Evolutionary conservation across 2,113 vertebrate species (phyloP).

Genomic region (Diadophis punctatus): DNA sequence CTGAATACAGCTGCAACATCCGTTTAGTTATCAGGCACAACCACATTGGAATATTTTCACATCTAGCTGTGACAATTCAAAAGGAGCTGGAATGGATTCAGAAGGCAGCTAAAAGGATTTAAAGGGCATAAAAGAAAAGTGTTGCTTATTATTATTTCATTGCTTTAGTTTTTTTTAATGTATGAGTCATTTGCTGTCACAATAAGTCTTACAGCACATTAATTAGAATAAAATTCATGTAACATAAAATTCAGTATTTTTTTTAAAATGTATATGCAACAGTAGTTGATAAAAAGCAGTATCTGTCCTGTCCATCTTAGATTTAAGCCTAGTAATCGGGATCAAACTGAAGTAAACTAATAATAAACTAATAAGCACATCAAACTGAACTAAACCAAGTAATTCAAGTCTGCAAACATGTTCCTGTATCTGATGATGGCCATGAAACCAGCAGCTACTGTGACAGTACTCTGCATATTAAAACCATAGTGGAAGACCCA

Average conservation of each 20-base stretch:
- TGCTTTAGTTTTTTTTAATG: background rate
- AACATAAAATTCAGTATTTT: background rate
- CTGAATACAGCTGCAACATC: constrained; percentile 8
- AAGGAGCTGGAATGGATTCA: constrained; percentile 5
- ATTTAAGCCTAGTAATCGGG: background rate
- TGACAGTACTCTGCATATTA: background rate
- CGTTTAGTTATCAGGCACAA: constrained; percentile 2
- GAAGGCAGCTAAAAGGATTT: background rate
- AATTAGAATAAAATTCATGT: background rate
- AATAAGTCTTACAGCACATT: background rate
- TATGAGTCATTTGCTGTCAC: background rate
- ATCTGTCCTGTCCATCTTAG: background rate
- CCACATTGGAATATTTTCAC: background rate
- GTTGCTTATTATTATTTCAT: constrained; percentile 1
- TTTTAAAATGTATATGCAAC: background rate
- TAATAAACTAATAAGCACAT: background rate
- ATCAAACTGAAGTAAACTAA: background rate
- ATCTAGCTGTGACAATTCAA: background rate
- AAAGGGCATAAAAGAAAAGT: background rate
- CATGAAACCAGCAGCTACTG: background rate
- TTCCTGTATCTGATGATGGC: background rate
- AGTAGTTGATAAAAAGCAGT: background rate
- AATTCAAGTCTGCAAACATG: background rate
- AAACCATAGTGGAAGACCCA: background rate
- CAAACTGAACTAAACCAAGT: background rate